These are phyloP conservation scores for Cordilura impudica DNA, from an alignment of 2,888 invertebrate genomes.

Conservation along the genomic window DNA sequence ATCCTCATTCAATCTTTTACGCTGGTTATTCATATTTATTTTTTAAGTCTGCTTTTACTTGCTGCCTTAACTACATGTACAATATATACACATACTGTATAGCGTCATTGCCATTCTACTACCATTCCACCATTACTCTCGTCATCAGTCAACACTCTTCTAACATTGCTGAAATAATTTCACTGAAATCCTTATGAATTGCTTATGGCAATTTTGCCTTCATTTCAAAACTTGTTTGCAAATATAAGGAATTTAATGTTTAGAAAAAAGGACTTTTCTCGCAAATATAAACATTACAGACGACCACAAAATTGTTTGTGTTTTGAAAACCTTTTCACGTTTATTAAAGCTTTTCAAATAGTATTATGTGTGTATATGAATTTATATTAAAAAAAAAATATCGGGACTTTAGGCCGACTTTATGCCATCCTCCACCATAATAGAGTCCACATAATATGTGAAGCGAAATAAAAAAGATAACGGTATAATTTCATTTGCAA, in stretches of 20 bases:
- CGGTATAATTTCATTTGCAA: too few species aligned
- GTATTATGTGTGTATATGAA: too few species aligned
- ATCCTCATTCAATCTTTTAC: constrained; percentile 50
- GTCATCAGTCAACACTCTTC: constrained; percentile 48
- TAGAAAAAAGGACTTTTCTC: not conserved
- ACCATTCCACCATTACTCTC: not conserved
- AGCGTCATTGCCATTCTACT: too few species aligned
- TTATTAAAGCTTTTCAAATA: not conserved
- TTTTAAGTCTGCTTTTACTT: constrained; percentile 31
- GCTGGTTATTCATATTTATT: constrained; percentile 43
- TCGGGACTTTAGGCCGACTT: not conserved
- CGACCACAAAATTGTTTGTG: constrained; percentile 28
- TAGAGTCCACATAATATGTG: too few species aligned
- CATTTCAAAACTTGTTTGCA: not conserved
- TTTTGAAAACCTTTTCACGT: not conserved
- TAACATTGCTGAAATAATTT: constrained; percentile 42
- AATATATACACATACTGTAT: not conserved
- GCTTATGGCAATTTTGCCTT: constrained; percentile 46
- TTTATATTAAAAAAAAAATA: too few species aligned
- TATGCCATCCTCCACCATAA: too few species aligned
- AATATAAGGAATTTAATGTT: constrained; percentile 12
- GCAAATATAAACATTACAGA: not conserved
- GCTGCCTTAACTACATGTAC: constrained; percentile 7
- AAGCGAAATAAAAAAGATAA: too few species aligned
- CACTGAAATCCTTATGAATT: constrained; percentile 54